Evolutionary conservation across 2,113 vertebrate species (phyloP).

Genomic region (Chaenocephalus aceratus): DNA sequence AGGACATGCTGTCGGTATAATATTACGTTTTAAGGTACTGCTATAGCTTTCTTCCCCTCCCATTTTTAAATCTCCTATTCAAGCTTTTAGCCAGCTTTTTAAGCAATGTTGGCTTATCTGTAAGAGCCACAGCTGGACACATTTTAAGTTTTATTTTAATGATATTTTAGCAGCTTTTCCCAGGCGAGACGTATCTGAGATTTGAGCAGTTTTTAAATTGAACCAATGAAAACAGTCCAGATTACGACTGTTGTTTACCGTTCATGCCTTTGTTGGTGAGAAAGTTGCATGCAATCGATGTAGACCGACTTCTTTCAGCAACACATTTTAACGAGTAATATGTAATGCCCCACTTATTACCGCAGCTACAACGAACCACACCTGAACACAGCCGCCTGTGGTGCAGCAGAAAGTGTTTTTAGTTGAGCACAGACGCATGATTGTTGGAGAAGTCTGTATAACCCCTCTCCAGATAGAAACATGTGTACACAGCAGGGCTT

Average conservation of each 20-base stretch:
- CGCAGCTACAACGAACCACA: too few relatives aligned
- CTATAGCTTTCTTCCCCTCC: not conserved
- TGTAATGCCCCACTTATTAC: too few relatives aligned
- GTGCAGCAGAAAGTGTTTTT: too few relatives aligned
- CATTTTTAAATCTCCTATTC: not conserved
- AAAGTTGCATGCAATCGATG: not conserved
- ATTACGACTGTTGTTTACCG: not conserved
- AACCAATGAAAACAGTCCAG: not conserved
- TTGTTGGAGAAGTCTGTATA: too few relatives aligned
- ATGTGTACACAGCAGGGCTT: not conserved
- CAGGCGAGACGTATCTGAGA: not conserved
- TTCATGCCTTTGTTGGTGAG: not conserved
- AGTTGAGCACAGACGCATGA: too few relatives aligned
- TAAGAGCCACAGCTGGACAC: not conserved
- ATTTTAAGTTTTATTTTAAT: not conserved
- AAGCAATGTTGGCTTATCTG: not conserved
- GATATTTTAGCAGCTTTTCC: not conserved
- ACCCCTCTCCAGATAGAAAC: not conserved
- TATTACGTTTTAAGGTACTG: not conserved
- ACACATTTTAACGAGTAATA: not conserved
- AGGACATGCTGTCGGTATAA: conserved; percentile 2
- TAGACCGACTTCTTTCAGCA: not conserved
- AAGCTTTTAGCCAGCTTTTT: not conserved
- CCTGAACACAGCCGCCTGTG: too few relatives aligned
- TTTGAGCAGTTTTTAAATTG: not conserved